Evolutionary conservation across 64 coral and sea anemone genomes (phyloP).

Genomic region (Exaiptasia diaphana): DNA sequence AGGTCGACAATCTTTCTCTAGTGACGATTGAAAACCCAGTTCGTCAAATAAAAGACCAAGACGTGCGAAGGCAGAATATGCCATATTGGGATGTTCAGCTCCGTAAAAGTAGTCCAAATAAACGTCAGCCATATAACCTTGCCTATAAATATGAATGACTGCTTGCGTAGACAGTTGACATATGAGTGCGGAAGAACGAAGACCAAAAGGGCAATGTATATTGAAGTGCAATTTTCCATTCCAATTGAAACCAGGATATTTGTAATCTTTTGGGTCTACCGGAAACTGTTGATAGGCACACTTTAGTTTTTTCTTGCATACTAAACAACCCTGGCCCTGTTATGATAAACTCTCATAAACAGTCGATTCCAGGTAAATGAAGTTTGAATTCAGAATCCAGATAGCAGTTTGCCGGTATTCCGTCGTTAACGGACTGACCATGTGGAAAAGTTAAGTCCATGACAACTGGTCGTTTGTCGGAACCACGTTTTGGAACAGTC

Average conservation of each 20-base stretch:
- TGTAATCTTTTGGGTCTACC: constrained; percentile 19
- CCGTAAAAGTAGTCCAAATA: too few species aligned
- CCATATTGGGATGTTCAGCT: not conserved
- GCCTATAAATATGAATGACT: constrained; percentile 8
- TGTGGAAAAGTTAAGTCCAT: constrained; percentile 21
- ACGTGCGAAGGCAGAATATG: not conserved
- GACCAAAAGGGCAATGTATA: constrained; percentile 8
- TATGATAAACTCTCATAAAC: constrained; percentile 1
- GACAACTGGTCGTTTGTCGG: not conserved
- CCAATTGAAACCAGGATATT: constrained; percentile 14
- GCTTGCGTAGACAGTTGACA: constrained; percentile 5
- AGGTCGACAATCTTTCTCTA: not conserved
- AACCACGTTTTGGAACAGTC: not conserved
- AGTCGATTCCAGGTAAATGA: not conserved
- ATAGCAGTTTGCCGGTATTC: not conserved
- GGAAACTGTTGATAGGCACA: constrained; percentile 5
- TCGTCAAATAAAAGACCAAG: not conserved
- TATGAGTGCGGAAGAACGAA: not conserved
- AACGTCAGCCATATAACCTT: too few species aligned
- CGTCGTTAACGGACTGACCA: not conserved
- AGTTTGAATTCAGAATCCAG: not conserved
- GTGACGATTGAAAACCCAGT: not conserved
- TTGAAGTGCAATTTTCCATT: not conserved
- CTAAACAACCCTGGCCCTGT: too few species aligned
- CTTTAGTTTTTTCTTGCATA: too few species aligned